Base-by-base conservation (phyloP, 1,140 invertebrate genomes). In the Bombus balteatus region DNA sequence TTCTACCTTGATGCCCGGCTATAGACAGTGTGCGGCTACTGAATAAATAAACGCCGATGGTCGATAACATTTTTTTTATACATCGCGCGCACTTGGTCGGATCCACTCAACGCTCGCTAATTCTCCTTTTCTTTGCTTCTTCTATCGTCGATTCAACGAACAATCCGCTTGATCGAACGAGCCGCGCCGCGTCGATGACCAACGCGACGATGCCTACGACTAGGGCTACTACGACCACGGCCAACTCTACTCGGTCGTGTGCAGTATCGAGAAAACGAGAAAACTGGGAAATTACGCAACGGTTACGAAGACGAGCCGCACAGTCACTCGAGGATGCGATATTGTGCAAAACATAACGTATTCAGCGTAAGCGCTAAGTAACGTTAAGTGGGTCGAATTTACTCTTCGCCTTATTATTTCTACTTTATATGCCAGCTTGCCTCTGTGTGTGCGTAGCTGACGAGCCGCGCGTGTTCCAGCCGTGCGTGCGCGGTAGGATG, bases 331-430 rank as follows among this genome's bases (percentile, higher is more conserved):
- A 91, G 57, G 90, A 91, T 93, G 92, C 93, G 92, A 94, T 94
- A 92, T 95, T 94, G 92, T 94, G 93, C 94, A 94, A 95, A 95
- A 95, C 93, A 94, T 94, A 95, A 94, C 93, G 92, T 95, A 94
- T 94, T 95, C 94, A 93, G 93, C 90, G 92, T 95, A 93, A 94
- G 94, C 93, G 94, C 91, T 95, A 95, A 95, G 93, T 93, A 94
- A 92, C 91, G 93, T 93, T 95, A 95, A 95, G 94, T 95, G 94
- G 94, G 93, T 94, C 94, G 94, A 95, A 95, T 95, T 95, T 95
- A 94, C 94, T 95, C 90, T 91, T 89, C 92, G 90, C 91, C 94
- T 95, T 94, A 93, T 95, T 95, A 95, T 95, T 95, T 95, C 93
- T 93, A 94, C 94, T 95, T 95, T 94, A 94, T 94, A 94, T 95